Evolutionary conservation across 2,797 vertebrate species (phyloP), one percentile per base, ranked within the genome.

Genomic region (Percopsis omiscomaycus): DNA sequence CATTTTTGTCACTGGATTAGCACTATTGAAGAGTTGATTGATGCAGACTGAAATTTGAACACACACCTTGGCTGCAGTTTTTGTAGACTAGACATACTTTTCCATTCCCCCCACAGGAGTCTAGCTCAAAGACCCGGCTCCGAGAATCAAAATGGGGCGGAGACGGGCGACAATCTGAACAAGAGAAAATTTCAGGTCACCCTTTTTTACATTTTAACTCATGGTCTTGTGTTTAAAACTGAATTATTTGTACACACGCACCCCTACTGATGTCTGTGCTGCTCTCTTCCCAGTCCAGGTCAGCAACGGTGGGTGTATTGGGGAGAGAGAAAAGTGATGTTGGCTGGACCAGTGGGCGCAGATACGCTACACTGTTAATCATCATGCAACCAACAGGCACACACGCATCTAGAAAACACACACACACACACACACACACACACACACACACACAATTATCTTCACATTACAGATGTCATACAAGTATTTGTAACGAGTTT

Each of bases 71-170:
- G 61, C 91, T 92, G 84, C 93, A 90, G 28, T 89, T 92, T 83
- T 95, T 96, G 90, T 98, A 99, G 80, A 97, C 95, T 5, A 99
- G 93, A 76, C 98, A 99, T 63, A 97, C 96, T 82, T 95, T 98
- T 50, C 98, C 97, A 74, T 94, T 96, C 13, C 96, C 96, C 12
- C 89, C 91, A 65, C 96, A 98, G 3, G 94, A 88, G 77, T 99
- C 96, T 84, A 99, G 85, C 79, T 98, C 96, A 77, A 98, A 98
- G 77, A 98, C 93, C 46, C 94, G 92, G 71, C 93, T 95, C 57
- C 94, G 92, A 55, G 92, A 91, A 82, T 97, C 95, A 83, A 98
- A 96, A 82, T 95, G 95, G 22, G 97, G 96, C 46, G 90, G 88
- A 60, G 91, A 81, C 0, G 84, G 91, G 68, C 82, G 84, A n/a